These are phyloP conservation scores for Anodontia alba DNA, from an alignment of 2,888 invertebrate species.

Conservation along the genomic window DNA sequence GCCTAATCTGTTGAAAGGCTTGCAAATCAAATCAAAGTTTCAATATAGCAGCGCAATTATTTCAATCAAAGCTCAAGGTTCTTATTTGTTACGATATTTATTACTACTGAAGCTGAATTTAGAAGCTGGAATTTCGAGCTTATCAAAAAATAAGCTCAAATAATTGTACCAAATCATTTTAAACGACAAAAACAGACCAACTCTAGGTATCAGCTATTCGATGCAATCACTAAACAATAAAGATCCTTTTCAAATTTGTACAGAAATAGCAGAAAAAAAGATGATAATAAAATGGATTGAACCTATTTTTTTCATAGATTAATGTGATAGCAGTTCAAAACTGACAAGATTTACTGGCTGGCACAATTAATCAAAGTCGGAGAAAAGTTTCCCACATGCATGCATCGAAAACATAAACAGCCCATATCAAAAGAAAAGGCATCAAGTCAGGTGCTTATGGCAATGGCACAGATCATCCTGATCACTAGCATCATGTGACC, in stretches of 20 bases:
- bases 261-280: not conserved
- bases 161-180: not conserved
- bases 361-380: not conserved
- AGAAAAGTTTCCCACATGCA: not conserved
- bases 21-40: conserved; percentile 17
- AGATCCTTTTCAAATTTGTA: conserved; percentile 5
- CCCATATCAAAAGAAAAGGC: too few relatives aligned
- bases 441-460: too few relatives aligned
- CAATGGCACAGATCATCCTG: too few relatives aligned
- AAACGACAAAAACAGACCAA: conserved; percentile 3
- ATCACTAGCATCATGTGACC: too few relatives aligned
- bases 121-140: not conserved
- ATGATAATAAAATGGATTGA: not conserved
- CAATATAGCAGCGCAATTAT: conserved; percentile 8
- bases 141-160: not conserved
- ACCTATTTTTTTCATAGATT: not conserved
- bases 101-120: not conserved
- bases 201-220: not conserved
- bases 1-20: not conserved
- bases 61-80: not conserved
- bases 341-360: not conserved
- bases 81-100: conserved; percentile 9
- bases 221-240: not conserved
- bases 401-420: conserved; percentile 3
- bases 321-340: not conserved